Evolutionary conservation across 2,113 vertebrate species (phyloP).

Genomic region (cat (Felis catus)): F.catus_Fca126_mat1.0 CM031417.1:63047501-63048000

Average conservation of each 20-base stretch:
- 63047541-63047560: background rate
- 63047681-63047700: background rate
- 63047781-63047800: background rate
- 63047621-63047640: no score
- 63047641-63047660: no score
- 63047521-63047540: background rate
- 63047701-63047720: background rate
- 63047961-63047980: background rate
- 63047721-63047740: background rate
- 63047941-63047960: background rate
- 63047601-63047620: no score
- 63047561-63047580: no score
- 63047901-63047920: background rate
- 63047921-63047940: background rate
- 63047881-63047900: background rate
- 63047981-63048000: background rate
- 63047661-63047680: background rate
- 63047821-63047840: background rate
- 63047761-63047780: background rate
- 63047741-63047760: background rate
- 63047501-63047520: background rate
- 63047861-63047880: background rate
- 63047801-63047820: background rate
- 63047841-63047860: background rate
- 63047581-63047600: no score